Conservation (phyloP, 2,797 vertebrate species). For the Clarias pachynema region DNA sequence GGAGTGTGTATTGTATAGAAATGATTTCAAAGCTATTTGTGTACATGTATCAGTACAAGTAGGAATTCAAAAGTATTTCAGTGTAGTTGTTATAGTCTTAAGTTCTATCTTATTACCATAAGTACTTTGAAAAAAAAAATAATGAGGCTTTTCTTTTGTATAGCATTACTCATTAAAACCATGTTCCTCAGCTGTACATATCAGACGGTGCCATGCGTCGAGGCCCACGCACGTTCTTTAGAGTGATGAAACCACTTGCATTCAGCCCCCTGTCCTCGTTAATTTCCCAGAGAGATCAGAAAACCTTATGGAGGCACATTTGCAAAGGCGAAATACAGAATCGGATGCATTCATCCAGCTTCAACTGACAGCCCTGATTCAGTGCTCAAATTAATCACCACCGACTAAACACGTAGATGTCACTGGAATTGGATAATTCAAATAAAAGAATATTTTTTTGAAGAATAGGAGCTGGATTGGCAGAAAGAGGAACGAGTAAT, state of each 20-base stretch:
- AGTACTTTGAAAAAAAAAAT: background rate
- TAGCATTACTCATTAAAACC: slow-evolving; percentile 39
- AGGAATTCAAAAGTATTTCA: background rate
- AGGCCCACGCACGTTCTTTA: slow-evolving; percentile 32
- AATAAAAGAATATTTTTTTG: slow-evolving; percentile 7
- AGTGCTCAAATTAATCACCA: slow-evolving; percentile 25
- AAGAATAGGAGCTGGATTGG: background rate
- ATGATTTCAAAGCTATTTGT: background rate
- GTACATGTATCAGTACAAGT: background rate
- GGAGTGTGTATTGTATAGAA: background rate
- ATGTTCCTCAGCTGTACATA: slow-evolving; percentile 10
- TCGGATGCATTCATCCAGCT: slow-evolving; percentile 32
- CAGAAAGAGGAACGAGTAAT: background rate
- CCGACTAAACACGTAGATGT: slow-evolving; percentile 30
- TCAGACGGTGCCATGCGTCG: slow-evolving; percentile 26
- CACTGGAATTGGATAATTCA: slow-evolving; percentile 16
- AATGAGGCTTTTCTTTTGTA: slow-evolving; percentile 1
- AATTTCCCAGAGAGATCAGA: slow-evolving; percentile 37
- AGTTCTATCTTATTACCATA: background rate
- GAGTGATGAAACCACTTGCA: slow-evolving; percentile 41
- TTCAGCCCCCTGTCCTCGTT: slow-evolving; percentile 7
- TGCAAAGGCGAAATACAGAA: slow-evolving; percentile 13
- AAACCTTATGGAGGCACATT: slow-evolving; percentile 7
- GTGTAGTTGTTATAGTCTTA: background rate
- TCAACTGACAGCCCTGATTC: slow-evolving; percentile 24